phyloP scores from a whole-genome alignment of 2,113 vertebrate genomes.

The Cyphomyrus plagiostoma region DNA sequence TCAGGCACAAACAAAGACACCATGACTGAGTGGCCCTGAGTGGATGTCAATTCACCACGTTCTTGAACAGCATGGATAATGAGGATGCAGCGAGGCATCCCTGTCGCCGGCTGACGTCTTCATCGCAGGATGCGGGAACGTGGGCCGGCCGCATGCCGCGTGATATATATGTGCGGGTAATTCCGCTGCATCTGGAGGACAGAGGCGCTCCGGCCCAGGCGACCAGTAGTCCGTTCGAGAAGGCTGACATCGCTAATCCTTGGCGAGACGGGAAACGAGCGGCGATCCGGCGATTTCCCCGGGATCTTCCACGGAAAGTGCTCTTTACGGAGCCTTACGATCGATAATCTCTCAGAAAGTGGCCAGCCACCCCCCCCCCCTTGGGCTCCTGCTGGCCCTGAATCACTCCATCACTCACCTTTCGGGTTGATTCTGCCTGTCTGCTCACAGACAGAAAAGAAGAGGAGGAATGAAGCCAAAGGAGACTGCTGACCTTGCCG shows the following conservation, averaged over 20 bases:
- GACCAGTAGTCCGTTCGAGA: neutral
- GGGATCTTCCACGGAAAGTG: slow-evolving; percentile 12
- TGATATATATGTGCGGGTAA: neutral
- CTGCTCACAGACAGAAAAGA: neutral
- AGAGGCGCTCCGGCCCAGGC: neutral
- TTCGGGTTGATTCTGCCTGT: neutral
- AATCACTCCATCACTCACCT: neutral
- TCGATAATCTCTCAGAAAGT: slow-evolving; percentile 20
- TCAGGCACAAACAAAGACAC: slow-evolving; percentile 39
- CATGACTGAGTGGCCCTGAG: slow-evolving; percentile 34
- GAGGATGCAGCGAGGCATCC: slow-evolving; percentile 22
- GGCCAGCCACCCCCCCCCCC: neutral
- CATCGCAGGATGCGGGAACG: neutral
- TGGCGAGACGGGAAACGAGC: slow-evolving; percentile 6
- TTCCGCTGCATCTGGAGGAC: neutral
- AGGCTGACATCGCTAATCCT: slow-evolving; percentile 13
- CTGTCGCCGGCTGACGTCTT: slow-evolving; percentile 25
- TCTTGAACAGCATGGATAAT: slow-evolving; percentile 32
- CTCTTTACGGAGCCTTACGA: slow-evolving; percentile 20
- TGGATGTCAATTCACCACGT: slow-evolving; percentile 35
- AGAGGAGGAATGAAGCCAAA: neutral
- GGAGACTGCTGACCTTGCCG: neutral
- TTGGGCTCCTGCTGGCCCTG: neutral
- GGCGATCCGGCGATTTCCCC: slow-evolving; percentile 7
- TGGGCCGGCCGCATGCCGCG: neutral